Conservation (phyloP, 2,113 vertebrate species). For the Athene noctua region DNA sequence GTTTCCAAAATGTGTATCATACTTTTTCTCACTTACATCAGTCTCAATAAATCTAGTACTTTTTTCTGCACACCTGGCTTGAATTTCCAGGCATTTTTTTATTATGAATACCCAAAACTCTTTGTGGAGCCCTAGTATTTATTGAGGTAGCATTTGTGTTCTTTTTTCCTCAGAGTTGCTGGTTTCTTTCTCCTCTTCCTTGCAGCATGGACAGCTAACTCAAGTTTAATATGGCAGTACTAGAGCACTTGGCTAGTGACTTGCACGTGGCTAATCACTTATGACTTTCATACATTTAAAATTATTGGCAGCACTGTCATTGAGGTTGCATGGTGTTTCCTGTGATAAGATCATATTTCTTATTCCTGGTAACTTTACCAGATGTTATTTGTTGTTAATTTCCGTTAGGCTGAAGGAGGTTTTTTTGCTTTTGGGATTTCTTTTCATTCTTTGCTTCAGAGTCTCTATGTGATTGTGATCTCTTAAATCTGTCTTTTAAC, state of each 20-base stretch:
- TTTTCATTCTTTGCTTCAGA: background rate
- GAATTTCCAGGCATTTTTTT: background rate
- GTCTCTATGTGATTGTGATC: background rate
- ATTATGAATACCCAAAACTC: background rate
- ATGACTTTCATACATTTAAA: background rate
- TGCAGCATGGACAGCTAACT: background rate
- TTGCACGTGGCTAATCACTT: background rate
- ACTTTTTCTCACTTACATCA: background rate
- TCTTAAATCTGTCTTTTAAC: constrained; percentile 17
- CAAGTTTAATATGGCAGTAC: background rate
- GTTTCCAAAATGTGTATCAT: background rate
- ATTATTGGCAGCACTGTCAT: background rate
- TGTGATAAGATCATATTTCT: constrained; percentile 27
- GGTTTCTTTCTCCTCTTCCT: background rate
- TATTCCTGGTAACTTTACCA: background rate
- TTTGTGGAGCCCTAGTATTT: background rate
- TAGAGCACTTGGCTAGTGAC: background rate
- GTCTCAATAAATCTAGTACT: background rate
- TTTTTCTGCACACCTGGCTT: background rate
- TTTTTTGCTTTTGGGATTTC: background rate
- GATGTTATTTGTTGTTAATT: constrained; percentile 19
- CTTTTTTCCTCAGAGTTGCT: background rate
- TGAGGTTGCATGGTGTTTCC: constrained; percentile 18
- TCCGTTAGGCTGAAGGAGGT: background rate
- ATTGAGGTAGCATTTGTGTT: background rate